Conservation (phyloP, 2,888 invertebrate species). For the Drosophila siamana region DNA sequence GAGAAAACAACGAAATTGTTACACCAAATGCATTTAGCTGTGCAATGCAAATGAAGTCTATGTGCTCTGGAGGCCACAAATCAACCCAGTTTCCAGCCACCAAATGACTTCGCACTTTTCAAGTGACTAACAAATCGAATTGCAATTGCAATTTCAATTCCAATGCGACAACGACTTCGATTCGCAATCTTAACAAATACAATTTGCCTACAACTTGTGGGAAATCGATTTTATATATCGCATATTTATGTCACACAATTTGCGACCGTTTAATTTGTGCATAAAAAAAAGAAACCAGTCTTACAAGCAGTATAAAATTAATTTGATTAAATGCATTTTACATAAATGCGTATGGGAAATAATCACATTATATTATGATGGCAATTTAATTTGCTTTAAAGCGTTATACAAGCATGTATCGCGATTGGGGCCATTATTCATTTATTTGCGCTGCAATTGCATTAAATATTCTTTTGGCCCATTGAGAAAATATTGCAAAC, state of each 20-base stretch:
- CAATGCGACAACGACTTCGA: too few relatives aligned
- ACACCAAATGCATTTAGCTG: constrained; percentile 46
- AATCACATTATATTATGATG: too few relatives aligned
- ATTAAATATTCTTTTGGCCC: constrained; percentile 17
- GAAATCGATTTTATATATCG: background rate
- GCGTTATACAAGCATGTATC: too few relatives aligned
- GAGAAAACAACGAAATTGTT: background rate
- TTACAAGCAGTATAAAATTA: too few relatives aligned
- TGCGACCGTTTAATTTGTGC: too few relatives aligned
- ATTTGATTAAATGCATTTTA: too few relatives aligned
- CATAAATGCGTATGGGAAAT: too few relatives aligned
- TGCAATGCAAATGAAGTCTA: constrained; percentile 48
- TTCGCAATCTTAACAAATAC: background rate
- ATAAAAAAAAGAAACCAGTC: too few relatives aligned
- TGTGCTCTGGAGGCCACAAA: constrained; percentile 19
- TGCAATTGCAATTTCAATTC: background rate
- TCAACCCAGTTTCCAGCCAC: constrained; percentile 11
- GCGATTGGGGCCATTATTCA: background rate
- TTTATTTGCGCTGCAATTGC: constrained; percentile 1
- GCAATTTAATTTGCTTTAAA: too few relatives aligned
- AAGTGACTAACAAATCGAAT: constrained; percentile 13
- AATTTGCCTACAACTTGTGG: background rate
- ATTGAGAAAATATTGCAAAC: background rate
- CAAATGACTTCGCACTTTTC: constrained; percentile 4
- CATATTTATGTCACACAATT: background rate